These are phyloP conservation scores for Gadopsis marmoratus DNA, from an alignment of 2,797 vertebrate species.

Conservation along the genomic window DNA sequence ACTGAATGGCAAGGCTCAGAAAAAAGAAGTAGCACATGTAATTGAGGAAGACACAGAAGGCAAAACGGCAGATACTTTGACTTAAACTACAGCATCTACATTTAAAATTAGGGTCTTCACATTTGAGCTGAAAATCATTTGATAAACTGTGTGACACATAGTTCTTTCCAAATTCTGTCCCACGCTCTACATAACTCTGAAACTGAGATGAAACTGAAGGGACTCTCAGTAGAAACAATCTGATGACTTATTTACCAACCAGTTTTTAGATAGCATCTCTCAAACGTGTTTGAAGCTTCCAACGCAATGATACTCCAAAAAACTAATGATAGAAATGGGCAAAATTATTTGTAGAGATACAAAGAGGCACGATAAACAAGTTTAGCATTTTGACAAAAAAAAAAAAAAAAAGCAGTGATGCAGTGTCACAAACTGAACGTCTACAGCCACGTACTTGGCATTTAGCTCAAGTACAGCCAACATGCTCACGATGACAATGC, in stretches of 20 bases:
- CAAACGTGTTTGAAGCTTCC: too few relatives aligned
- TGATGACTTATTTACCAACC: not conserved
- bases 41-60: not conserved
- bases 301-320: too few relatives aligned
- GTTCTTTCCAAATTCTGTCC: not conserved
- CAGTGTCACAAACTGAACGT: not conserved
- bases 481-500: too few relatives aligned
- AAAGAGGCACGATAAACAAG: too few relatives aligned
- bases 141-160: not conserved
- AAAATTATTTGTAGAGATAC: too few relatives aligned
- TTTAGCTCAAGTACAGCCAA: too few relatives aligned
- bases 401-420: not conserved
- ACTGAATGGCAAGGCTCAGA: not conserved
- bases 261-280: too few relatives aligned
- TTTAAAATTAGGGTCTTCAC: conserved; percentile 1
- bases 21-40: not conserved
- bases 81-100: conserved; percentile 2
- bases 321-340: too few relatives aligned
- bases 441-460: not conserved
- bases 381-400: too few relatives aligned
- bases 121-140: not conserved
- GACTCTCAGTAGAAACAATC: not conserved
- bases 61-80: not conserved
- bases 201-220: not conserved
- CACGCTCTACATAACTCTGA: not conserved